These are phyloP conservation scores for Corella eumyota DNA, from an alignment of 23 tunicate species.

Conservation along the genomic window DNA sequence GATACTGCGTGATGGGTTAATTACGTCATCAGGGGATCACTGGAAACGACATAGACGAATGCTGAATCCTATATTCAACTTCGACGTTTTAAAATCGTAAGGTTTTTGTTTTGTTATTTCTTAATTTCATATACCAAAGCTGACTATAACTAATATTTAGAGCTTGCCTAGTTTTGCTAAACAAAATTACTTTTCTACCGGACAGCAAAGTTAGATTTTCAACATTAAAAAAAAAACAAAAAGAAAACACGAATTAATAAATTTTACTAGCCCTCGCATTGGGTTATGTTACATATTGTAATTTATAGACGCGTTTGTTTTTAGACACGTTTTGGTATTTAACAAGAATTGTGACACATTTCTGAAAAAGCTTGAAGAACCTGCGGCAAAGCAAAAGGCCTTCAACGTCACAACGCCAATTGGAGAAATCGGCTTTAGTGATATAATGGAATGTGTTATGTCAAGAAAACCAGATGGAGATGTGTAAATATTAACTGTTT, in stretches of 20 bases:
- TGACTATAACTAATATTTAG: background rate
- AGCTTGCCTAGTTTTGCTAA: background rate
- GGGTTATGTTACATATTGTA: too few species aligned
- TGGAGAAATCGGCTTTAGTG: background rate
- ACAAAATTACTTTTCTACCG: too few species aligned
- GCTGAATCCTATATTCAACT: background rate
- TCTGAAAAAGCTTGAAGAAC: background rate
- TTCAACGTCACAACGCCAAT: background rate
- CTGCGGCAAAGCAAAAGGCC: background rate
- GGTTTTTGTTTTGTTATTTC: too few species aligned
- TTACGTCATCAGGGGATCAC: background rate
- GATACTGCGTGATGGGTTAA: background rate
- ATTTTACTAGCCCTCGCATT: too few species aligned
- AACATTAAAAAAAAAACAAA: too few species aligned
- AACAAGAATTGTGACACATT: background rate
- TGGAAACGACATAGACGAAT: slow-evolving; percentile 7
- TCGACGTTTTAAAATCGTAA: slow-evolving; percentile 1
- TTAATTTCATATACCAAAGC: background rate
- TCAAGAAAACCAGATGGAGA: background rate
- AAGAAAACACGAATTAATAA: too few species aligned
- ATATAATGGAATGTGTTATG: slow-evolving; percentile 1
- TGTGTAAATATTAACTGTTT: too few species aligned
- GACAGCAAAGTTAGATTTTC: too few species aligned
- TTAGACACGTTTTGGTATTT: background rate
- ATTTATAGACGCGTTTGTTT: too few species aligned